A percentile compares a stretch with the other conserved stretches of the same genome.
Evolutionary conservation across 2,113 vertebrate species (phyloP).

Genomic region (Microcebus griseorufus): DNA sequence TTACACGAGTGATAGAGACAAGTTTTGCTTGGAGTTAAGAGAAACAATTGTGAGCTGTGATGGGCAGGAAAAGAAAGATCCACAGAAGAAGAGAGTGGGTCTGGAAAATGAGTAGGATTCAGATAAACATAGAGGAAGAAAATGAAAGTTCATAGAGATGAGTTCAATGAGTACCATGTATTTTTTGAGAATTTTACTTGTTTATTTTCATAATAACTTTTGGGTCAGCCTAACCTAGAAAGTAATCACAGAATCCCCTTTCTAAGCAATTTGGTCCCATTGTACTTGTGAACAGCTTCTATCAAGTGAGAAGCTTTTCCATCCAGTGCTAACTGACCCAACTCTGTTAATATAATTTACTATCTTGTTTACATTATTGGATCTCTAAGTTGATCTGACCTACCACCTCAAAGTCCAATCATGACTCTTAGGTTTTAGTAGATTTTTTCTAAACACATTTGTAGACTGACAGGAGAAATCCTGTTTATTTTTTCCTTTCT

Average conservation of each 20-base stretch:
- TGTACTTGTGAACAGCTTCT: neutral
- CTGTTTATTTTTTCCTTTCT: neutral
- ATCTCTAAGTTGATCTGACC: neutral
- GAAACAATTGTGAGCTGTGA: neutral
- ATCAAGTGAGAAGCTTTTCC: neutral
- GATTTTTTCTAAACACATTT: constrained; percentile 21
- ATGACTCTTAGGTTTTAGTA: neutral
- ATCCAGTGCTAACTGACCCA: neutral
- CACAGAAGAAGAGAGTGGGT: neutral
- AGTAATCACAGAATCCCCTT: constrained; percentile 20
- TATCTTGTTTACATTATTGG: neutral
- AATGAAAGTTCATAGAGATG: neutral
- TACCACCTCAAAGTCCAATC: constrained; percentile 10
- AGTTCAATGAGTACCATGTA: neutral
- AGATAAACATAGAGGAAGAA: neutral
- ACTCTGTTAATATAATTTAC: constrained; percentile 29
- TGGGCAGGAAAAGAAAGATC: neutral
- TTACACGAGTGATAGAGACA: neutral
- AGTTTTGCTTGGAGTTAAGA: neutral
- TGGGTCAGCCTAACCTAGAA: constrained; percentile 46
- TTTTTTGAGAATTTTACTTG: constrained; percentile 35
- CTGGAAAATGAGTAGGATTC: neutral
- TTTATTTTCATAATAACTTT: constrained; percentile 41
- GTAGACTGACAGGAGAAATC: neutral
- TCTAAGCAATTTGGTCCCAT: constrained; percentile 30